Evolutionary conservation across 2,797 vertebrate genomes (phyloP).

Genomic region (Xenentodon cancila): DNA sequence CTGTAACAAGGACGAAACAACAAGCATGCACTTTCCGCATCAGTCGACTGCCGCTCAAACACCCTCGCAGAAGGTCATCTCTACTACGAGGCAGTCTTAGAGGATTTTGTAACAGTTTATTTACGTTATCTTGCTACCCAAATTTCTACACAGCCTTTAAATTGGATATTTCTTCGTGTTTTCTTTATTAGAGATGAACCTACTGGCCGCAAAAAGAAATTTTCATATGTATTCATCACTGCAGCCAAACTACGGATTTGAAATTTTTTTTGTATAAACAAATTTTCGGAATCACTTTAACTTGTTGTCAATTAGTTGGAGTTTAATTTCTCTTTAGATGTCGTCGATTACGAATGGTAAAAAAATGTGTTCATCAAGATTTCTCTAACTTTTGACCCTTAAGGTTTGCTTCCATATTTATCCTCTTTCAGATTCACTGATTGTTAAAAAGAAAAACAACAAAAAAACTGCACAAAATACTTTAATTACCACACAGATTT

Average conservation of each 20-base stretch:
- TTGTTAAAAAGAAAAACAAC: conserved; percentile 1
- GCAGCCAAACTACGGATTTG: conserved; percentile 13
- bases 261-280: conserved; percentile 6
- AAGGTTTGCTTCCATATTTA: conserved; percentile 1
- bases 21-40: conserved; percentile 54
- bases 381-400: not conserved
- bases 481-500: conserved; percentile 11
- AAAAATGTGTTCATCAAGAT: not conserved
- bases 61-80: conserved; percentile 2
- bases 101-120: conserved; percentile 21
- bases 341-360: conserved; percentile 1
- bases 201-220: conserved; percentile 27
- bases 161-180: conserved; percentile 29
- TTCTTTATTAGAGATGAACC: conserved; percentile 19
- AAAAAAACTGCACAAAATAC: not conserved
- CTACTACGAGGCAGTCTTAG: not conserved
- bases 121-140: conserved; percentile 13
- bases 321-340: conserved; percentile 37
- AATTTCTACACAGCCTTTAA: not conserved
- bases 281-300: conserved; percentile 13
- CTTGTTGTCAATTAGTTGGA: conserved; percentile 38
- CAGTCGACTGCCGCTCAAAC: conserved; percentile 48
- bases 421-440: not conserved
- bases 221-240: conserved; percentile 35
- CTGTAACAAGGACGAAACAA: conserved; percentile 47